Conservation (phyloP, 2,888 invertebrate genomes). For the Osedax fenrisi region DNA sequence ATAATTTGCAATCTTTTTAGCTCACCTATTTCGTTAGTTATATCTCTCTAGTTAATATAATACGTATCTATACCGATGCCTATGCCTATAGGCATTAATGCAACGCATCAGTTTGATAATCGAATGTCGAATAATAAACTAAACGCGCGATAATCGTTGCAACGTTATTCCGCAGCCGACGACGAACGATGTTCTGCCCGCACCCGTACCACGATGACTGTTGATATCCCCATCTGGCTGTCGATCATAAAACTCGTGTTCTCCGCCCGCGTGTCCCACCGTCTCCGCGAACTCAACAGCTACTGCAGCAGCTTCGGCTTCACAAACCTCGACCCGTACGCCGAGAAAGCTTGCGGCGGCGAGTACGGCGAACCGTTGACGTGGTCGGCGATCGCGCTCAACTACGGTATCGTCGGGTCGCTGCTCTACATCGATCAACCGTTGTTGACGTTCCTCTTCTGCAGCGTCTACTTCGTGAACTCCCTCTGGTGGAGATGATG, state of each 20-base stretch:
- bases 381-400: background rate
- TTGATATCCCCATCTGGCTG: slow-evolving; percentile 1
- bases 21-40: too few relatives aligned
- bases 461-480: background rate
- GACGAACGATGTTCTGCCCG: too few relatives aligned
- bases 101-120: too few relatives aligned
- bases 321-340: background rate
- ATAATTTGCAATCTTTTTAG: too few relatives aligned
- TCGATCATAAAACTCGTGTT: slow-evolving; percentile 13
- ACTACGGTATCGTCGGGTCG: background rate
- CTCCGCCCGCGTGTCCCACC: background rate
- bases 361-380: background rate
- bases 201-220: too few relatives aligned
- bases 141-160: too few relatives aligned
- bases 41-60: too few relatives aligned
- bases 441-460: background rate
- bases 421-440: background rate
- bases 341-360: background rate
- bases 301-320: background rate
- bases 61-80: too few relatives aligned
- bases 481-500: background rate
- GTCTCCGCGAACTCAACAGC: background rate
- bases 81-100: too few relatives aligned
- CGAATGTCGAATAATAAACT: too few relatives aligned
- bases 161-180: too few relatives aligned